Conservation (phyloP, 2,888 invertebrate species). For the Sclerodermus sp. region DNA sequence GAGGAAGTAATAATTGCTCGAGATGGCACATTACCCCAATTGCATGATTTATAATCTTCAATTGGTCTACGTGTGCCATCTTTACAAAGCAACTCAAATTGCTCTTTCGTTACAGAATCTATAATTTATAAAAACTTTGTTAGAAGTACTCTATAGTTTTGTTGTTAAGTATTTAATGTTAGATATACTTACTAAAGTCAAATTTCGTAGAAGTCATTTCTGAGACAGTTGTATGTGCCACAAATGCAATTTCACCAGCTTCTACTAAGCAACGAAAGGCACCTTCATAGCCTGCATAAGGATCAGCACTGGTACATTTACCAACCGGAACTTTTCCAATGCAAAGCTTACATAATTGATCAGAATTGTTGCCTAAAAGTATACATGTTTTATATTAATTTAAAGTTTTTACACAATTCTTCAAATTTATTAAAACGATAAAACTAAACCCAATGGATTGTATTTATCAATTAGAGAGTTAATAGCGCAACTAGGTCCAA, state of each 20-base stretch:
- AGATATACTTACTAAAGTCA: slow-evolving; percentile 64
- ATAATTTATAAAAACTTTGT: slow-evolving; percentile 15
- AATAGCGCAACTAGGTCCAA: slow-evolving; percentile 90
- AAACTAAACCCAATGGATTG: slow-evolving; percentile 77
- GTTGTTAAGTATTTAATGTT: too few relatives aligned
- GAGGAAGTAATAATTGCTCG: slow-evolving; percentile 87
- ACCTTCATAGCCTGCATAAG: slow-evolving; percentile 89
- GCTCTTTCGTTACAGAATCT: slow-evolving; percentile 62
- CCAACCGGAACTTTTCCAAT: slow-evolving; percentile 77
- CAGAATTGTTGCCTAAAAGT: slow-evolving; percentile 70
- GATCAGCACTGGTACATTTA: slow-evolving; percentile 82
- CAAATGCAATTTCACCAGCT: slow-evolving; percentile 87
- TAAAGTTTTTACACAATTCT: background rate
- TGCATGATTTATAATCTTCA: slow-evolving; percentile 72
- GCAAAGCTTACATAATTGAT: slow-evolving; percentile 80
- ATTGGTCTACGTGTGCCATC: slow-evolving; percentile 74
- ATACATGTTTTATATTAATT: too few relatives aligned
- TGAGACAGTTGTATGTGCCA: slow-evolving; percentile 79
- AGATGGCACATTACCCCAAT: slow-evolving; percentile 85
- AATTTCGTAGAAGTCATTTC: slow-evolving; percentile 68
- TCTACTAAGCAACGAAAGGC: slow-evolving; percentile 85
- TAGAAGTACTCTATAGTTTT: too few relatives aligned
- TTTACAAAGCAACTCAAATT: slow-evolving; percentile 79
- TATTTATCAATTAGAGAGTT: slow-evolving; percentile 88
- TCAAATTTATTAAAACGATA: background rate